phyloP scores from a whole-genome alignment of 2,888 invertebrate species.

The Crematogaster levior region DNA sequence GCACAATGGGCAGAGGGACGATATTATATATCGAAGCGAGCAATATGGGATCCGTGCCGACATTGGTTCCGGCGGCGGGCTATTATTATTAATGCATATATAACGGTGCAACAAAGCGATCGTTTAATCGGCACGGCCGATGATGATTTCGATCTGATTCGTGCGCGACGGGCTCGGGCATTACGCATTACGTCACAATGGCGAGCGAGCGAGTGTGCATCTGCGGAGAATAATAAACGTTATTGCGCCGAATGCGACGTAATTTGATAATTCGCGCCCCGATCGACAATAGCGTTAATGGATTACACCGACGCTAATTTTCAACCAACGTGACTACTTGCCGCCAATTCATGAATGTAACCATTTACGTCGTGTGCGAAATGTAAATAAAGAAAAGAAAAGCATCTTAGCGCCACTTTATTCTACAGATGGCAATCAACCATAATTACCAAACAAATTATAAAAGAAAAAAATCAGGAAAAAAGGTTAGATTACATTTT shows the following conservation, averaged over 20 bases:
- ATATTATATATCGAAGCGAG: conserved; percentile 41
- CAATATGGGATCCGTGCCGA: conserved; percentile 34
- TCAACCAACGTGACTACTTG: conserved; percentile 17
- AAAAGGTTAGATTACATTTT: neutral
- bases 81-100: conserved; percentile 52
- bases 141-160: conserved; percentile 58
- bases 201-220: conserved; percentile 37
- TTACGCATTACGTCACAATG: conserved; percentile 42
- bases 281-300: conserved; percentile 69
- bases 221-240: conserved; percentile 66
- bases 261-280: conserved; percentile 68
- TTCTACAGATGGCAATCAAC: neutral
- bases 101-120: conserved; percentile 55
- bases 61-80: conserved; percentile 24
- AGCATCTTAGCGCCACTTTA: neutral
- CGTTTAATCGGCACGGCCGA: conserved; percentile 58
- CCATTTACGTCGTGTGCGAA: neutral
- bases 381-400: neutral
- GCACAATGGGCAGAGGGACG: conserved; percentile 19
- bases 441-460: neutral
- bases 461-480: conserved; percentile 3
- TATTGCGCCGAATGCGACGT: conserved; percentile 63
- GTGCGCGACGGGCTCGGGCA: conserved; percentile 11
- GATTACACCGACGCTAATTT: conserved; percentile 66
- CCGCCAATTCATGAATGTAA: neutral